Evolutionary conservation across 2,888 invertebrate genomes (phyloP).

Genomic region (Pycnomerus fuliginosus): DNA sequence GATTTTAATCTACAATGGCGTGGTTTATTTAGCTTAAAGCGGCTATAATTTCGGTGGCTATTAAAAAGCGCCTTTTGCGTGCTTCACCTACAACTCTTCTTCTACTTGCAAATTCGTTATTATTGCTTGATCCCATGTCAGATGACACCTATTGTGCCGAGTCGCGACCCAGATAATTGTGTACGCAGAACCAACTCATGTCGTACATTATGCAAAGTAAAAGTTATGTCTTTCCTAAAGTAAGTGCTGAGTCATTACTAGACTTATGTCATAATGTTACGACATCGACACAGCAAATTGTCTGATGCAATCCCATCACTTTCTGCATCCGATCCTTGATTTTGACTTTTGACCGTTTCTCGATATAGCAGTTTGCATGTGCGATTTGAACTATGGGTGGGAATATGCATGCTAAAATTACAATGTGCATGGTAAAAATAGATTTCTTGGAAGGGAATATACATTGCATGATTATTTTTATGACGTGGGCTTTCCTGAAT

Average conservation of each 20-base stretch:
- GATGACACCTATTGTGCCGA: too few relatives aligned
- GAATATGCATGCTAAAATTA: slow-evolving; percentile 6
- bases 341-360: too few relatives aligned
- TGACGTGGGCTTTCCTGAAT: slow-evolving; percentile 18
- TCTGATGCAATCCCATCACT: slow-evolving; percentile 17
- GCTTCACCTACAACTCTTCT: too few relatives aligned
- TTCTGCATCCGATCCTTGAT: not conserved
- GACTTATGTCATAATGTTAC: slow-evolving; percentile 22
- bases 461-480: slow-evolving; percentile 27
- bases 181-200: too few relatives aligned
- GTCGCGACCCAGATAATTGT: too few relatives aligned
- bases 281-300: slow-evolving; percentile 14
- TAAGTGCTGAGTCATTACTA: slow-evolving; percentile 20
- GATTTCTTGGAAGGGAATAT: slow-evolving; percentile 21
- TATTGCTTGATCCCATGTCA: too few relatives aligned
- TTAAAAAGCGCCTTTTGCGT: too few relatives aligned
- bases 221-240: slow-evolving; percentile 15
- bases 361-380: slow-evolving; percentile 5
- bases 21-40: too few relatives aligned
- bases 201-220: slow-evolving; percentile 8
- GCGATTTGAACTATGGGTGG: slow-evolving; percentile 5
- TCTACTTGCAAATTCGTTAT: too few relatives aligned
- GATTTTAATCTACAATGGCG: too few relatives aligned
- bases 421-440: slow-evolving; percentile 21
- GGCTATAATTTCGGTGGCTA: too few relatives aligned